Conservation (phyloP, 2,888 invertebrate species). For the Apoda limacodes region DNA sequence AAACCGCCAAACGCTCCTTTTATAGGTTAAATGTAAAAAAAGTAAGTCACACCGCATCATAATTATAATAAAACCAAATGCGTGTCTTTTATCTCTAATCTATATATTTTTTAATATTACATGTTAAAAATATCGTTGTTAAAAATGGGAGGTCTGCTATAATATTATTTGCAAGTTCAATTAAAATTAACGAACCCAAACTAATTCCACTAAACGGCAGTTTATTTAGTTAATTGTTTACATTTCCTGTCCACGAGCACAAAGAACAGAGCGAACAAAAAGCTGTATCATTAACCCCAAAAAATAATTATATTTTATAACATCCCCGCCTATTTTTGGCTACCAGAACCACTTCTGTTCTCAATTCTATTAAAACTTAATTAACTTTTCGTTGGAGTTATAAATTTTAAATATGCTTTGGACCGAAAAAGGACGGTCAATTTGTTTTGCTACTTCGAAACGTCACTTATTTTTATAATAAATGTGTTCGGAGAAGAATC, state of each 20-base stretch:
- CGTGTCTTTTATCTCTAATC: no score
- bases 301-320: conserved; percentile 68
- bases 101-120: no score
- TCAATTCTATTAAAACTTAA: conserved; percentile 69
- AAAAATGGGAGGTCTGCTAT: no score
- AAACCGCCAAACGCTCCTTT: no score
- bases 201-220: conserved; percentile 5
- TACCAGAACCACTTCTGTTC: conserved; percentile 66
- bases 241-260: conserved; percentile 47
- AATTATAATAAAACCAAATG: no score
- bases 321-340: conserved; percentile 68
- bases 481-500: conserved; percentile 59
- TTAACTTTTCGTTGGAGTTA: conserved; percentile 60
- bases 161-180: no score
- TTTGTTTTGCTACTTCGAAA: conserved; percentile 68
- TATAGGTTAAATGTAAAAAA: no score
- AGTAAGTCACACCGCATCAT: no score
- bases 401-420: conserved; percentile 56
- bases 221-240: conserved; percentile 42
- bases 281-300: conserved; percentile 47
- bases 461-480: conserved; percentile 64
- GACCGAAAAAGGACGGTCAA: conserved; percentile 49
- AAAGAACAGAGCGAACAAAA: conserved; percentile 30
- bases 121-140: no score
- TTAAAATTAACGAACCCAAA: conserved; percentile 7